Evolutionary conservation across 2,888 invertebrate species (phyloP).

Genomic region (Cephus pygmeus): DNA sequence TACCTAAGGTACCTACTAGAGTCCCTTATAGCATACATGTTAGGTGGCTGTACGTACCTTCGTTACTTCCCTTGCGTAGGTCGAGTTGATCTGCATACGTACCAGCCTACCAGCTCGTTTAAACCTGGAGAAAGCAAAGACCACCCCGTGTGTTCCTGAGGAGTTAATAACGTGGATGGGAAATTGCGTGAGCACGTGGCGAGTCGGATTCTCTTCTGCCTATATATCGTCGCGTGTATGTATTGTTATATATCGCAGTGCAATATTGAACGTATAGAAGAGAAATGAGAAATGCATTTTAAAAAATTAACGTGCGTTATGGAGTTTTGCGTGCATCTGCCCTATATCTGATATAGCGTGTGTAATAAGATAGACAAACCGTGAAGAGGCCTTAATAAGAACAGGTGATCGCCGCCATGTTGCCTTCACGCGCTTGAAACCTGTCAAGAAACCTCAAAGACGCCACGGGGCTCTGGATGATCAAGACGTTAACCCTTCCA

Average conservation of each 20-base stretch:
- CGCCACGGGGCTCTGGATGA: slow-evolving; percentile 32
- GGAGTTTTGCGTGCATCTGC: background rate
- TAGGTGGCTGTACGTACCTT: too few relatives aligned
- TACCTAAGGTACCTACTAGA: background rate
- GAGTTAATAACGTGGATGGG: slow-evolving; percentile 13
- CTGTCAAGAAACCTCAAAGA: slow-evolving; percentile 35
- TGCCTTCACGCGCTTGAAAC: slow-evolving; percentile 26
- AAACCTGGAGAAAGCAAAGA: background rate
- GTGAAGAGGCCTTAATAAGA: slow-evolving; percentile 21
- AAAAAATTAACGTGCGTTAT: background rate
- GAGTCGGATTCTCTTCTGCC: slow-evolving; percentile 2
- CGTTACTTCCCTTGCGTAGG: slow-evolving; percentile 13
- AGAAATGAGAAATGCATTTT: background rate
- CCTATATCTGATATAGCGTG: background rate
- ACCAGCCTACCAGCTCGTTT: background rate
- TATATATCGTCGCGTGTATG: background rate
- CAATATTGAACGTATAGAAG: background rate
- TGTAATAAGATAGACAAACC: slow-evolving; percentile 16
- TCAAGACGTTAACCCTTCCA: slow-evolving; percentile 20
- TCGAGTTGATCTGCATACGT: slow-evolving; percentile 19
- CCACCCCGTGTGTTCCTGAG: background rate
- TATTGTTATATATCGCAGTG: background rate
- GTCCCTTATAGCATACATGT: too few relatives aligned
- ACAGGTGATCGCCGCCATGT: slow-evolving; percentile 18
- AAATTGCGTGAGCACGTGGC: slow-evolving; percentile 12